Conservation (phyloP, 2,113 vertebrate genomes). For the Panthera tigris region DNA sequence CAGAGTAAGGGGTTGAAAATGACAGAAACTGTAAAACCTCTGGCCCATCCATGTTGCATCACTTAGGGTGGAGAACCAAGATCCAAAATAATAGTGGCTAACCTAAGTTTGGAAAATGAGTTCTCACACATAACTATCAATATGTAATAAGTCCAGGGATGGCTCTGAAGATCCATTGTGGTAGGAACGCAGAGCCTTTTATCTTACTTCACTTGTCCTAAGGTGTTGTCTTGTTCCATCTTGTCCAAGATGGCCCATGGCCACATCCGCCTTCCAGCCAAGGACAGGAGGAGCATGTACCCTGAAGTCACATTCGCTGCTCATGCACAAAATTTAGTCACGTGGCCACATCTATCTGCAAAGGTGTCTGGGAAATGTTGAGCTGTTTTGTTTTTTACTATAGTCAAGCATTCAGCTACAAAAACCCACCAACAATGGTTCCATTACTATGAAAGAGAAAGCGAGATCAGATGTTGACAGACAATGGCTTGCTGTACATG, state of each 20-base stretch:
- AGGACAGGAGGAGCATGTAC: accelerated
- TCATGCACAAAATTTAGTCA: not conserved
- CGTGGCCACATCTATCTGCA: not conserved
- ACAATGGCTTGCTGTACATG: not conserved
- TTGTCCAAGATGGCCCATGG: not conserved
- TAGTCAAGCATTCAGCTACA: not conserved
- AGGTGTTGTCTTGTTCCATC: not conserved
- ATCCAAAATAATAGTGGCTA: not conserved
- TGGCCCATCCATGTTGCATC: not conserved
- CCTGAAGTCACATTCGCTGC: not conserved
- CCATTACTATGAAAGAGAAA: not conserved
- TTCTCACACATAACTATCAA: not conserved
- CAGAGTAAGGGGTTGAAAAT: not conserved
- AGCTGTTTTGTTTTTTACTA: not conserved
- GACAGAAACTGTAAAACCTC: not conserved
- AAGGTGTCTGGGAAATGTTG: not conserved
- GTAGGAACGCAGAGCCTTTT: not conserved
- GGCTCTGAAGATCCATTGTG: not conserved
- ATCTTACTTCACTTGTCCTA: not conserved
- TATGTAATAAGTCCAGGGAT: not conserved
- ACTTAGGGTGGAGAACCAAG: not conserved
- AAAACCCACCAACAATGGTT: not conserved
- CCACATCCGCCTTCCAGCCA: not conserved
- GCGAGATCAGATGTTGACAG: not conserved
- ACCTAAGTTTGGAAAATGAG: not conserved